Base-by-base conservation (phyloP, 2,797 vertebrate genomes). In the Australoheros facetus region DNA sequence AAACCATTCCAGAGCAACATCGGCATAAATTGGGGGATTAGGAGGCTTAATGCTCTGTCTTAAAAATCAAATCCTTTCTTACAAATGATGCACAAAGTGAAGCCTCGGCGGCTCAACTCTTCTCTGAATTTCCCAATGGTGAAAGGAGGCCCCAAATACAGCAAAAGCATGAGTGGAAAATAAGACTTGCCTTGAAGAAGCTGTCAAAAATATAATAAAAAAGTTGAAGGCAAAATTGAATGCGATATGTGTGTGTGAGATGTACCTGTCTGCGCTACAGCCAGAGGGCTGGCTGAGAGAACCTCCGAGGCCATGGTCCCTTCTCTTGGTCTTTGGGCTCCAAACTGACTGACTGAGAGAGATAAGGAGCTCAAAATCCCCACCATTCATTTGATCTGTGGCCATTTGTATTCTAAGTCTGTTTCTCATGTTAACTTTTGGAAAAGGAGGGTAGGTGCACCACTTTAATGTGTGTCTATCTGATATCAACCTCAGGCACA, bases 381-480 rank as follows among this genome's bases (percentile, higher is more conserved):
- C 10, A 58, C 83, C 80, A 77, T 86, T 90, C 80, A 90, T 93
- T 94, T 94, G 85, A 94, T 92, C 81, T 83, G 7, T 56, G 64
- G 79, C 80, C 88, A 93, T 95, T 94, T 92, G 92, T 94, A 95
- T 94, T 93, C 93, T 21, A 58, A 70, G 74, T 60, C 34, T 56
- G 77, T 90, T 87, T 88, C 90, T 94, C 89, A 91, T 94, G 94
- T 93, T 91, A 91, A 90, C 80, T 89, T 90, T 88, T 80, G 85
- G 89, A 77, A 86, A 84, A 90, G 79, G 76, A 88, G 88, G 87
- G 59, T 62, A 82, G 87, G 34, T 55, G 45, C 11, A 48, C 78
- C 72, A 76, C 86, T 91, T 93, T 92, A 90, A 94, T 93, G 89
- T 71, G 71, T 78, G 59, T 30, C 76, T 93, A 89, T 95, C 89